These are phyloP conservation scores for Caenorhabditis sinica DNA, from an alignment of 2,888 invertebrate species.

Conservation along the genomic window DNA sequence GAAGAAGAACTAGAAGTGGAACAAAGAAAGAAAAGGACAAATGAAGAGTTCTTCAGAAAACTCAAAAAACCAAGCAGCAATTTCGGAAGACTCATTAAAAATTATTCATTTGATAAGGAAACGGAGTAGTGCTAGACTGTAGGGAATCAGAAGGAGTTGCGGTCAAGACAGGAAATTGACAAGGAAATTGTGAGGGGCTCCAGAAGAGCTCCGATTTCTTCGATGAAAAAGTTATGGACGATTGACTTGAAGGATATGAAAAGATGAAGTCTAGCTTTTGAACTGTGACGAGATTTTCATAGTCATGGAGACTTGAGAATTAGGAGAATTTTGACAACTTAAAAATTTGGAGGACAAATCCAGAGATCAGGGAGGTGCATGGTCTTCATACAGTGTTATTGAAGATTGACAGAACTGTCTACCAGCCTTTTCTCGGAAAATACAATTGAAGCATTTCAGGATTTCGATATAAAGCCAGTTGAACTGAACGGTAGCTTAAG, in stretches of 20 bases:
- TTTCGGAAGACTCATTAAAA: constrained; percentile 19
- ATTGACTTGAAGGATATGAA: background rate
- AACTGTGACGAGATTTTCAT: background rate
- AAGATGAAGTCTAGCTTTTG: background rate
- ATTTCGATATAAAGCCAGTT: too few species aligned
- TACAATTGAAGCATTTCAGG: too few species aligned
- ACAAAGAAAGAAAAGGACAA: background rate
- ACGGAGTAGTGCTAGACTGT: constrained; percentile 8
- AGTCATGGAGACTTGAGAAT: background rate
- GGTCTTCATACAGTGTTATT: too few species aligned
- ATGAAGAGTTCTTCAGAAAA: constrained; percentile 18
- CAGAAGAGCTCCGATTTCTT: too few species aligned
- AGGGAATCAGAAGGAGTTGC: background rate
- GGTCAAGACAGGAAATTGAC: background rate
- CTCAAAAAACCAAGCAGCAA: constrained; percentile 7
- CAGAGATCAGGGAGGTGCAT: too few species aligned
- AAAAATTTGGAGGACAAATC: too few species aligned
- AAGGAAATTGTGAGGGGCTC: background rate
- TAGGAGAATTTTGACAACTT: too few species aligned
- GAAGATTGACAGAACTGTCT: too few species aligned
- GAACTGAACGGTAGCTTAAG: too few species aligned
- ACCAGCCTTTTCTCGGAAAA: too few species aligned
- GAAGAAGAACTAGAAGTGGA: background rate
- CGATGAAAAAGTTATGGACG: background rate
- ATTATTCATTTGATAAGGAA: constrained; percentile 17